A percentile compares a stretch with the other conserved stretches of the same genome.
phyloP scores from a whole-genome alignment of 2,113 vertebrate species.

The Nematolebias whitei region DNA sequence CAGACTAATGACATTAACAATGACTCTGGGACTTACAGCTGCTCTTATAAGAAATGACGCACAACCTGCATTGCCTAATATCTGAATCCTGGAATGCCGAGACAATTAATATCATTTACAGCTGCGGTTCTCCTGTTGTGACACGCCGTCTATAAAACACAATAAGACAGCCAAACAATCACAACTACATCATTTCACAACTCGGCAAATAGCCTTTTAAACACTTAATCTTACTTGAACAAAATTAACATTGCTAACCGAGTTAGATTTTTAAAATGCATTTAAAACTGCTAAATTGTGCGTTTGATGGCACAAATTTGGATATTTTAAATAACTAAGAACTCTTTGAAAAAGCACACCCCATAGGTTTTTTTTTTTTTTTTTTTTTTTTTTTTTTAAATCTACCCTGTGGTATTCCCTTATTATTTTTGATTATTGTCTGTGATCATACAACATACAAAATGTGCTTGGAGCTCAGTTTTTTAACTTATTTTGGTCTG shows the following conservation, averaged over 20 bases:
- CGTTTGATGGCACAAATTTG: not conserved
- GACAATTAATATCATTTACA: slow-evolving; percentile 13
- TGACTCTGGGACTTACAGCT: too few relatives aligned
- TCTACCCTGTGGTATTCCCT: too few relatives aligned
- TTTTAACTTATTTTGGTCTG: too few relatives aligned
- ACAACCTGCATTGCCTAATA: not conserved
- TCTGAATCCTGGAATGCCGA: slow-evolving; percentile 4
- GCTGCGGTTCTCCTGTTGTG: not conserved
- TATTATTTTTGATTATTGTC: too few relatives aligned
- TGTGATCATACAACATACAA: too few relatives aligned
- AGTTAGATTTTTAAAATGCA: too few relatives aligned
- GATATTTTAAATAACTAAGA: not conserved
- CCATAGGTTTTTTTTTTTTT: too few relatives aligned
- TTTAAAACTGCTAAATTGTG: not conserved
- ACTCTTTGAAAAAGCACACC: not conserved
- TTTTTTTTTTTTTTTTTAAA: not conserved
- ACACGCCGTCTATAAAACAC: slow-evolving; percentile 1
- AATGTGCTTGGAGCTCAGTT: too few relatives aligned
- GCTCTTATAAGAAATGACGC: not conserved
- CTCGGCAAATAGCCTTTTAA: not conserved
- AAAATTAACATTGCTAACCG: too few relatives aligned
- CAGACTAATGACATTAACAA: too few relatives aligned
- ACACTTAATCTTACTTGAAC: too few relatives aligned
- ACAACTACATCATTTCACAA: not conserved
- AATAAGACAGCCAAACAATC: not conserved